These are phyloP conservation scores for Cyclopterus lumpus DNA, from an alignment of 2,797 vertebrate species.

Conservation along the genomic window DNA sequence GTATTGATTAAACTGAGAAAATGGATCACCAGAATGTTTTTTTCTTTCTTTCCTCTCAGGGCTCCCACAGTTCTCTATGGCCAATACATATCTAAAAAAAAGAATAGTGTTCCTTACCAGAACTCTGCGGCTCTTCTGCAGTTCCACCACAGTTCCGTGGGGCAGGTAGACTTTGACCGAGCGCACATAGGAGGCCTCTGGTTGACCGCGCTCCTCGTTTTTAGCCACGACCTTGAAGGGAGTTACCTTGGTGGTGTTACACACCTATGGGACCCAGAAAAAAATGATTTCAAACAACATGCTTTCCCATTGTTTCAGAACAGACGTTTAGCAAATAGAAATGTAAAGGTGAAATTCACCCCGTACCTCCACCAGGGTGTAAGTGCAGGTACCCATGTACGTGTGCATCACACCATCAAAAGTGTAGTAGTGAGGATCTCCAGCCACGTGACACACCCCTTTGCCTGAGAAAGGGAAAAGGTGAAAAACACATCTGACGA, in stretches of 20 bases:
- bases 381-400: slow-evolving; percentile 86
- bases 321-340: background rate
- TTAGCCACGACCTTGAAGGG: slow-evolving; percentile 87
- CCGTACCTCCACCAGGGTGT: slow-evolving; percentile 81
- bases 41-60: background rate
- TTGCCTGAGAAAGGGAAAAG: slow-evolving; percentile 68
- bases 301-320: background rate
- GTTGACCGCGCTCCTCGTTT: slow-evolving; percentile 83
- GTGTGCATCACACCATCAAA: slow-evolving; percentile 87
- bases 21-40: background rate
- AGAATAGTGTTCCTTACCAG: slow-evolving; percentile 77
- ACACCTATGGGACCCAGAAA: slow-evolving; percentile 64
- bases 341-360: background rate
- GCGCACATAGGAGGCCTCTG: slow-evolving; percentile 78
- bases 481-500: background rate
- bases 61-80: background rate
- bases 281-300: background rate
- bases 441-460: slow-evolving; percentile 85
- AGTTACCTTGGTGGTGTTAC: slow-evolving; percentile 79
- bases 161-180: slow-evolving; percentile 79
- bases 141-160: slow-evolving; percentile 69
- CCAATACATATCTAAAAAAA: background rate
- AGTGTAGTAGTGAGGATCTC: slow-evolving; percentile 87
- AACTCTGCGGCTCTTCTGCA: slow-evolving; percentile 83
- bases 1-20: background rate